phyloP scores from a whole-genome alignment of 2,888 invertebrate genomes.

The Kryphioiulus occultus region DNA sequence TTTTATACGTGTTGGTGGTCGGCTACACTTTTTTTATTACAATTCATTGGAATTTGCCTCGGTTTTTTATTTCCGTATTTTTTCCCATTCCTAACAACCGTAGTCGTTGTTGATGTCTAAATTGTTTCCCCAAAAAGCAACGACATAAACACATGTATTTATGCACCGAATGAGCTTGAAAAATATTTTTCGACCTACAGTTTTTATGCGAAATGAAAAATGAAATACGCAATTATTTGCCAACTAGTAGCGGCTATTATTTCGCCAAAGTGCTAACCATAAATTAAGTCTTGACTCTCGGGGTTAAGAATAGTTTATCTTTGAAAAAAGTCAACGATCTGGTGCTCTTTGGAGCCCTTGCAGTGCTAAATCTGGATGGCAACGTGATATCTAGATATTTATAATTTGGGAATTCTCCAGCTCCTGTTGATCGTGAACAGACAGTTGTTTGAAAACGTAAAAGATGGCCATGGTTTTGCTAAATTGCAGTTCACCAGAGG shows the following conservation, averaged over 20 bases:
- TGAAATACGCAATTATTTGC: not conserved
- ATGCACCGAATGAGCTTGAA: not conserved
- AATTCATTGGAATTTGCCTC: not conserved
- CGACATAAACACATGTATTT: not conserved
- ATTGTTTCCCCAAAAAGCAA: not conserved
- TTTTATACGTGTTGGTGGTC: not conserved
- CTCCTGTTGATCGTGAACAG: conserved; percentile 11
- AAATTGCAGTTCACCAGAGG: conserved; percentile 36
- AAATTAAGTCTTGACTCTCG: not conserved
- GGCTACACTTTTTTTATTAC: not conserved
- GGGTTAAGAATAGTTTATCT: conserved; percentile 1
- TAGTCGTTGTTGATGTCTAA: not conserved
- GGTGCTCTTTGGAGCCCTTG: not conserved
- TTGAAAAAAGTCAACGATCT: conserved; percentile 22
- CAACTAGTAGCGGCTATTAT: not conserved
- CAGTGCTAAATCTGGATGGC: not conserved
- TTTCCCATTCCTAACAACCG: not conserved
- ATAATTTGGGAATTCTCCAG: conserved; percentile 10
- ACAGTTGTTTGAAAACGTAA: conserved; percentile 8
- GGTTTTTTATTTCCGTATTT: not conserved
- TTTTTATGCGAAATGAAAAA: not conserved
- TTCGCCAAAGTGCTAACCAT: not conserved
- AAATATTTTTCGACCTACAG: not conserved
- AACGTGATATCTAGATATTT: conserved; percentile 22
- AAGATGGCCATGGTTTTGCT: conserved; percentile 20